phyloP scores from a whole-genome alignment of 2,797 vertebrate genomes.

The Acrossocheilus fasciatus region DNA sequence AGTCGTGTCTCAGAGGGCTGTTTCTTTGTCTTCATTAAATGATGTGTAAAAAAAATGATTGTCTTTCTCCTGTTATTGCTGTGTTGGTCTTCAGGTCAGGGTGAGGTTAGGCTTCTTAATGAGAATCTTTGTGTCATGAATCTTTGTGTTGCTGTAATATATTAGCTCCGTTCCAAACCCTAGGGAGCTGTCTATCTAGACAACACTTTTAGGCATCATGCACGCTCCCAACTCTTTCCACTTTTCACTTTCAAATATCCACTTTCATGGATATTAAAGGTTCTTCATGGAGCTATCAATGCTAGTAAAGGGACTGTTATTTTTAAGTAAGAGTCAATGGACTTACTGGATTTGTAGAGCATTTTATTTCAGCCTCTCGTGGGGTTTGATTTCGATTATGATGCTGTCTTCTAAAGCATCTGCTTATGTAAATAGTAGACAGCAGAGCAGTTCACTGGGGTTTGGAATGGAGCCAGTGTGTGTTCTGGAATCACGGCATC shows the following conservation, averaged over 20 bases:
- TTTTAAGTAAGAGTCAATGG: not conserved
- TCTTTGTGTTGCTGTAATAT: conserved; percentile 1
- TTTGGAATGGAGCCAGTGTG: conserved; percentile 1
- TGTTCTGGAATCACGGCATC: conserved; percentile 15
- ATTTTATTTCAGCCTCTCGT: conserved; percentile 13
- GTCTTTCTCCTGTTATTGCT: conserved; percentile 25
- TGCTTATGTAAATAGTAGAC: not conserved
- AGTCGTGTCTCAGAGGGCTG: not conserved
- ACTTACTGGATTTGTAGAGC: not conserved
- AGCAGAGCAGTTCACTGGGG: not conserved
- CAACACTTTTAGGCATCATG: not conserved
- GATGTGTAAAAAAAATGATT: not conserved
- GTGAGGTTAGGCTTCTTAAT: conserved; percentile 26
- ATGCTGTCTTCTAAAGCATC: conserved; percentile 1
- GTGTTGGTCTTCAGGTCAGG: conserved; percentile 26
- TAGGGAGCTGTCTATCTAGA: not conserved
- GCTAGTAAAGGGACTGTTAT: not conserved
- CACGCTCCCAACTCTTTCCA: not conserved
- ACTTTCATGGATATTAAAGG: not conserved
- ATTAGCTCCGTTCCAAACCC: not conserved
- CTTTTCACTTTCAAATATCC: not conserved
- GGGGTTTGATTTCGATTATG: not conserved
- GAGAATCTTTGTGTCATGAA: conserved; percentile 11
- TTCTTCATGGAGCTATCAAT: not conserved
- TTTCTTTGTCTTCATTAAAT: conserved; percentile 17